These are phyloP conservation scores for Drosophila varians DNA, from an alignment of 1,140 invertebrate genomes.

Conservation along the genomic window DNA sequence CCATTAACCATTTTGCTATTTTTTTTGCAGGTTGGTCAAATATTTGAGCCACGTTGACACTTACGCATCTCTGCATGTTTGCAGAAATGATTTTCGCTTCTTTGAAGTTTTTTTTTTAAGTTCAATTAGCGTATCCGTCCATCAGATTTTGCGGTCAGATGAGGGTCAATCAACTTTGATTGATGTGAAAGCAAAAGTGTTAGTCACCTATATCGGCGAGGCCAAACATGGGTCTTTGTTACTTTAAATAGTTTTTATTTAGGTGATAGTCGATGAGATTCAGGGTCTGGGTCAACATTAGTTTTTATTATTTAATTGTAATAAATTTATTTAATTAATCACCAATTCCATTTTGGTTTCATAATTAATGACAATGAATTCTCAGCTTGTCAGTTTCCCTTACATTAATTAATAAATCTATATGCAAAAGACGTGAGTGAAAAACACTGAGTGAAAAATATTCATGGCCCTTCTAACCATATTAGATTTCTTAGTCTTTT, in stretches of 20 bases:
- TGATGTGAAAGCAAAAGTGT: slow-evolving; percentile 68
- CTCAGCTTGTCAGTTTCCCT: slow-evolving; percentile 6
- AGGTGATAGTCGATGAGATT: slow-evolving; percentile 3
- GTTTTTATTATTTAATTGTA: background rate
- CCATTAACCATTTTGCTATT: slow-evolving; percentile 19
- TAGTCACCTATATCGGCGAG: slow-evolving; percentile 33
- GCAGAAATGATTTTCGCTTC: slow-evolving; percentile 48
- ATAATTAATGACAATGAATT: slow-evolving; percentile 46
- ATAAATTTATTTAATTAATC: too few species aligned
- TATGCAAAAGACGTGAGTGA: background rate
- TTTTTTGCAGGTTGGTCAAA: slow-evolving; percentile 25
- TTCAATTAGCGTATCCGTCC: slow-evolving; percentile 61
- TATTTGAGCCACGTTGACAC: slow-evolving; percentile 50
- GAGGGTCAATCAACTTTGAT: slow-evolving; percentile 67
- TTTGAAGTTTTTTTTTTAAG: slow-evolving; percentile 45
- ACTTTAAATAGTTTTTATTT: background rate
- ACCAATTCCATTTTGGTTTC: slow-evolving; percentile 6
- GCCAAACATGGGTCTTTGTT: slow-evolving; percentile 15
- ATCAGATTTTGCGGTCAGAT: slow-evolving; percentile 57
- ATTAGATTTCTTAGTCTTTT: slow-evolving; percentile 5
- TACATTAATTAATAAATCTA: background rate
- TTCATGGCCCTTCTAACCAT: slow-evolving; percentile 26
- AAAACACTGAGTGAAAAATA: slow-evolving; percentile 1
- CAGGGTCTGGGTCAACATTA: background rate
- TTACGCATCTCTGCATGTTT: slow-evolving; percentile 66